A percentile compares a stretch with the other conserved stretches of the same genome.
phyloP scores from a whole-genome alignment of 2,113 vertebrate species.

The Anseranas semipalmata region DNA sequence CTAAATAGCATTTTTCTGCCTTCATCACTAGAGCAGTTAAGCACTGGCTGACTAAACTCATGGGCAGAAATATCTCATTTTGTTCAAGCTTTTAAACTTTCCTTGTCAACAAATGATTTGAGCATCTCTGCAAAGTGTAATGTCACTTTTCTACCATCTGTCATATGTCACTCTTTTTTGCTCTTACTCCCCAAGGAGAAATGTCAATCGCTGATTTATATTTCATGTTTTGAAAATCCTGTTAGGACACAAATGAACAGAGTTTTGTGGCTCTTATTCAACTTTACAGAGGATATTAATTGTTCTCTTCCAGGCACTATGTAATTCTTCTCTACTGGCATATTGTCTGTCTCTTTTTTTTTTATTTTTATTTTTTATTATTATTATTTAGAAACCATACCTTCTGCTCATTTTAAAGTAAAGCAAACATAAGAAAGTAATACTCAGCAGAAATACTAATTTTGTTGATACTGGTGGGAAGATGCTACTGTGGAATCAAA shows the following conservation, averaged over 20 bases:
- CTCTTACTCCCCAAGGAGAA: slow-evolving; percentile 10
- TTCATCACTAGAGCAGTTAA: slow-evolving; percentile 2
- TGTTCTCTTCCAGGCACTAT: slow-evolving; percentile 11
- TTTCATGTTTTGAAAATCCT: slow-evolving; percentile 28
- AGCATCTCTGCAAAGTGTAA: slow-evolving; percentile 7
- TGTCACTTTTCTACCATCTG: slow-evolving; percentile 54
- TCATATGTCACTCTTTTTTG: slow-evolving; percentile 13
- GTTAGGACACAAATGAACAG: neutral
- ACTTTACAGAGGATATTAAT: neutral
- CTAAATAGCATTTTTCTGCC: slow-evolving; percentile 37
- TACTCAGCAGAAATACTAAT: neutral
- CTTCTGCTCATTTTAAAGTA: slow-evolving; percentile 6
- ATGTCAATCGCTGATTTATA: slow-evolving; percentile 1
- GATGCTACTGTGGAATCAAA: neutral
- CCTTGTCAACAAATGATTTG: slow-evolving; percentile 44
- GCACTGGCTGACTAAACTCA: neutral
- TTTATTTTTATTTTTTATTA: neutral
- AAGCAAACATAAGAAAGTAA: neutral
- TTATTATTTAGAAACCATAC: neutral
- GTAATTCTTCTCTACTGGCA: neutral
- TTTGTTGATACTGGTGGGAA: neutral
- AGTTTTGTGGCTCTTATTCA: neutral
- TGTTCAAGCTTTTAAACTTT: slow-evolving; percentile 36
- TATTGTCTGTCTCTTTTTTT: neutral
- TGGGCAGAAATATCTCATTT: slow-evolving; percentile 36